Evolutionary conservation across 2,797 vertebrate species (phyloP).

Genomic region (Manis crassicaudata): DNA sequence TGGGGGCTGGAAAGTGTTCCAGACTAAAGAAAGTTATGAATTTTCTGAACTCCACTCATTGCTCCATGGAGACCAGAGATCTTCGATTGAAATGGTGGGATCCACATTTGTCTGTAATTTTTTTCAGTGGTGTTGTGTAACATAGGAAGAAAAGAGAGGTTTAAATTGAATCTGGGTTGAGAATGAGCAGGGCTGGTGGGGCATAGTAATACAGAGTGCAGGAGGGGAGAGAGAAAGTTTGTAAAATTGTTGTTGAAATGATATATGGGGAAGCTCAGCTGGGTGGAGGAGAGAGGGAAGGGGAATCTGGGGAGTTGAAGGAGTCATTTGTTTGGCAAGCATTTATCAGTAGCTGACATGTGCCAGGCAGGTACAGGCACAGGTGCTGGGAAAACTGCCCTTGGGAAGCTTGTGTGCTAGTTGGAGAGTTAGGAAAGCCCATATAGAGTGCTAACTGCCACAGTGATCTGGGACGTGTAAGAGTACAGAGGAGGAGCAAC

Average conservation of each 20-base stretch:
- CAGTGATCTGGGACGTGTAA: background rate
- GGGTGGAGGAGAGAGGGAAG: background rate
- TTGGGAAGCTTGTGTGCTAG: background rate
- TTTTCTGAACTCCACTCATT: constrained; percentile 34
- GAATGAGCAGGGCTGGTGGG: background rate
- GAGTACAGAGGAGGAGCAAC: background rate
- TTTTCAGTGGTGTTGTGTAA: background rate
- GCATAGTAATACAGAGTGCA: background rate
- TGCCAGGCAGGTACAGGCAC: background rate
- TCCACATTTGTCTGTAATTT: constrained; percentile 18
- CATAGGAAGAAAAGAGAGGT: constrained; percentile 28
- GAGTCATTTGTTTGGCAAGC: constrained; percentile 25
- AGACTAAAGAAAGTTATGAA: constrained; percentile 14
- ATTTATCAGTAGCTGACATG: constrained; percentile 19
- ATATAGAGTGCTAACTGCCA: background rate
- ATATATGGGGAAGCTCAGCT: constrained; percentile 6
- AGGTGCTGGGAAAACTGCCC: background rate
- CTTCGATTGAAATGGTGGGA: background rate
- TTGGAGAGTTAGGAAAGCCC: background rate
- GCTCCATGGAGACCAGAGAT: background rate
- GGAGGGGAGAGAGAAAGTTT: background rate
- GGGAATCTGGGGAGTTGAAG: background rate
- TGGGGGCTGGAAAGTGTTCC: background rate
- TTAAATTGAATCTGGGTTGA: background rate
- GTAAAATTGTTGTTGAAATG: background rate